Evolutionary conservation across 2,797 vertebrate species (phyloP).

Genomic region (Pangasius mekongensis): DNA sequence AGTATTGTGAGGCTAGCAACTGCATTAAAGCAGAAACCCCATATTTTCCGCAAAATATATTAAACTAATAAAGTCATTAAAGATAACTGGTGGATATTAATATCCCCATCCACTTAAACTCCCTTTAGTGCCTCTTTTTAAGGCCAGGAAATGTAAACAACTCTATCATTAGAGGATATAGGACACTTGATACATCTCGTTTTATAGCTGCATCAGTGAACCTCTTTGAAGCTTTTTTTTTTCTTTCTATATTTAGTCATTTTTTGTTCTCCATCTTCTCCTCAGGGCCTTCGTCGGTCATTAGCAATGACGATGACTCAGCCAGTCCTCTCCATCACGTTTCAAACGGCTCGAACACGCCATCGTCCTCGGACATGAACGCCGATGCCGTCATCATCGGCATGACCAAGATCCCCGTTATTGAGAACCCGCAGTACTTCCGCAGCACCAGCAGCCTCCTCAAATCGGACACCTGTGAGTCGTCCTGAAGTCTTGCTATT

Average conservation of each 20-base stretch:
- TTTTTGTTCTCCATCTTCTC: conserved; percentile 53
- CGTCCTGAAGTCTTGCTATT: not conserved
- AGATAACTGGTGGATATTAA: not conserved
- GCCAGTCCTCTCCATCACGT: conserved; percentile 97
- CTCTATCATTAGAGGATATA: not conserved
- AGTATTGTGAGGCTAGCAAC: not conserved
- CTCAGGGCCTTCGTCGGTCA: conserved; percentile 93
- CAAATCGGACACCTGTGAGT: conserved; percentile 95
- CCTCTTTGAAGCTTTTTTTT: not conserved
- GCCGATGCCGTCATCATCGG: conserved; percentile 95
- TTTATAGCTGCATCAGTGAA: conserved; percentile 18
- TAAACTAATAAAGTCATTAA: not conserved
- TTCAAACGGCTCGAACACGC: conserved; percentile 96
- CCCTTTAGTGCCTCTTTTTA: not conserved
- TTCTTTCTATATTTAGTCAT: not conserved
- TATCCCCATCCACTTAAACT: not conserved
- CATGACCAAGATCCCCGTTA: conserved; percentile 98
- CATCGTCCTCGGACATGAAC: conserved; percentile 94
- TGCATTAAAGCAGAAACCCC: too few species aligned
- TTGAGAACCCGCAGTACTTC: conserved; percentile 99
- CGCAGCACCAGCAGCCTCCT: conserved; percentile 93
- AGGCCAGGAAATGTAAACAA: not conserved
- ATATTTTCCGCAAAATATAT: not conserved
- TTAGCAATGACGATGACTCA: conserved; percentile 96
- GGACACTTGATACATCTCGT: not conserved